A percentile compares a stretch with the other conserved stretches of the same genome.
phyloP scores from a whole-genome alignment of 23 tunicate species.

The Ascidia mentula region DNA sequence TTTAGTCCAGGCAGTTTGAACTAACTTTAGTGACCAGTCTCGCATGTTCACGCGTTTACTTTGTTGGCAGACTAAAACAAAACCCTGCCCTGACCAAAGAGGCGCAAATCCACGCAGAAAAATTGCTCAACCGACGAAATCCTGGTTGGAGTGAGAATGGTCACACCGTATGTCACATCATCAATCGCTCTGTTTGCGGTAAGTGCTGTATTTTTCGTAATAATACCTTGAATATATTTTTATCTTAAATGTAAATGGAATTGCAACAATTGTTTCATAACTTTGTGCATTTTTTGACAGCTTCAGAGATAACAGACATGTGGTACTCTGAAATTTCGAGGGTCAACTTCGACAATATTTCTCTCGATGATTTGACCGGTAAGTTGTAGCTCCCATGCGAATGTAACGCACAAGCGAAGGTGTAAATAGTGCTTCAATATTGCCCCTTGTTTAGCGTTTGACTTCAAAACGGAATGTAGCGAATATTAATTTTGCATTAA shows the following conservation, averaged over 20 bases:
- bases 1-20: too few relatives aligned
- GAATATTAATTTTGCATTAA: too few relatives aligned
- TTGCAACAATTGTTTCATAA: too few relatives aligned
- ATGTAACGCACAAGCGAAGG: too few relatives aligned
- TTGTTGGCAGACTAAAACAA: not conserved
- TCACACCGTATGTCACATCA: not conserved
- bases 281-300: not conserved
- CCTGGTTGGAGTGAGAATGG: not conserved
- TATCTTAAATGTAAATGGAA: too few relatives aligned
- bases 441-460: too few relatives aligned
- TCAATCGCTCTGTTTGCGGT: not conserved
- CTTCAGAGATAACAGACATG: not conserved
- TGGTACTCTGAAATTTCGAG: constrained; percentile 17
- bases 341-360: not conserved
- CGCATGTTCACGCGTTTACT: too few relatives aligned
- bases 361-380: not conserved
- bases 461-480: too few relatives aligned
- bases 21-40: too few relatives aligned
- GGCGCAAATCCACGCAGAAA: not conserved
- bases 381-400: not conserved
- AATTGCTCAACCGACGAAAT: not conserved
- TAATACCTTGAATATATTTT: not conserved
- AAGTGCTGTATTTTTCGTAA: not conserved
- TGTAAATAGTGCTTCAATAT: too few relatives aligned
- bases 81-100: not conserved